These are phyloP conservation scores for Iselma pallidipennis DNA, from an alignment of 2,888 invertebrate species.

Conservation along the genomic window DNA sequence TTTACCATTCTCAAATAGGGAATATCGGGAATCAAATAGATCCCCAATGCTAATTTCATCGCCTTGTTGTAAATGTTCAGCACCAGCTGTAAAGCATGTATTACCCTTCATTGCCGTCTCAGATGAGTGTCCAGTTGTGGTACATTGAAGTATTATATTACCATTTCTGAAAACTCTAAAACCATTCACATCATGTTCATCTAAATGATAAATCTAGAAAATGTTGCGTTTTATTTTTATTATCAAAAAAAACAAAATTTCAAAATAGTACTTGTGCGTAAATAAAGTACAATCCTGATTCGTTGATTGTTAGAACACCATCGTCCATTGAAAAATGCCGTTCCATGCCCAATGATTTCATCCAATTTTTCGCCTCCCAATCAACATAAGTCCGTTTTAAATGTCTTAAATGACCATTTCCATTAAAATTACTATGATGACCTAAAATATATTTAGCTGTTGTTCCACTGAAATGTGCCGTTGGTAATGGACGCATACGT, in stretches of 20 bases:
- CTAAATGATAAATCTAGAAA: slow-evolving; percentile 75
- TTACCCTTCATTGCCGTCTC: slow-evolving; percentile 65
- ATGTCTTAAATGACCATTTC: slow-evolving; percentile 70
- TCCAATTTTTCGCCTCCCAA: slow-evolving; percentile 70
- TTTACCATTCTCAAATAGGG: slow-evolving; percentile 73
- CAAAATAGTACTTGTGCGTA: slow-evolving; percentile 67
- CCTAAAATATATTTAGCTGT: slow-evolving; percentile 62
- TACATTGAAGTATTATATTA: slow-evolving; percentile 71
- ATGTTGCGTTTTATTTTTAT: background rate
- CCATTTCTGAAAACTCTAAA: slow-evolving; percentile 71
- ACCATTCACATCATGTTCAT: slow-evolving; percentile 75
- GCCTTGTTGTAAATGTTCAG: slow-evolving; percentile 64
- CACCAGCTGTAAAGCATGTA: slow-evolving; percentile 75
- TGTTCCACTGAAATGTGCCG: slow-evolving; percentile 67
- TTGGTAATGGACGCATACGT: slow-evolving; percentile 57
- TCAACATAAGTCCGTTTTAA: slow-evolving; percentile 66
- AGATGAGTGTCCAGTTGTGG: slow-evolving; percentile 65
- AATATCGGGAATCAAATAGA: slow-evolving; percentile 68
- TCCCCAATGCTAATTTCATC: slow-evolving; percentile 73
- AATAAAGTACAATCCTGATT: slow-evolving; percentile 74
- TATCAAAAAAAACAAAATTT: background rate
- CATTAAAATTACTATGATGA: slow-evolving; percentile 63
- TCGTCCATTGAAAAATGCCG: slow-evolving; percentile 64
- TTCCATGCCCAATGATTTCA: slow-evolving; percentile 63
- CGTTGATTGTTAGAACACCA: slow-evolving; percentile 70